Evolutionary conservation across 2,113 vertebrate genomes (phyloP), one percentile per base, ranked within the genome.

Genomic region (Pyxicephalus adspersus): DNA sequence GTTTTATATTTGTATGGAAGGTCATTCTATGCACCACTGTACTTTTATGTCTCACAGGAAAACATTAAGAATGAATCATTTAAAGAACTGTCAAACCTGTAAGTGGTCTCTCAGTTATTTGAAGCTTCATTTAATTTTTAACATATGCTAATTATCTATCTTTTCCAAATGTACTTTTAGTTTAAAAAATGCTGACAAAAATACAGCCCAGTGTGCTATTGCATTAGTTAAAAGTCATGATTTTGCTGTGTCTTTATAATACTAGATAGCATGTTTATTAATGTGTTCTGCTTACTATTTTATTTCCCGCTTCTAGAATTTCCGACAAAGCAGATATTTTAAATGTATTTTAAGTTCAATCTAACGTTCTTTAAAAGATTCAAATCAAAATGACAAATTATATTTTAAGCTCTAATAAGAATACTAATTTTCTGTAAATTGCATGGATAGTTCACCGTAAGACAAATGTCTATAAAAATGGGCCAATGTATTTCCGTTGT

Each of bases 171-270:
- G 58, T 63, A 76, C 55, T 63, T 74, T 58, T 23, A 50, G 38
- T 45, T 13, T 15, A 61, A 76, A 76, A 76, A n/a, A 29, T 38
- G 74, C 74, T 76, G 74, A 76, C 74, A 76, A 76, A 76, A 64
- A 76, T 31, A 76, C 13, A 50, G 28, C 22, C 15, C 23, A 51
- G 26, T 31, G 15, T 31, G 51, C 26, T 19, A 11, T 55, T 22
- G 6, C 29, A 58, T 58, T 74, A 19, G 26, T 34, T 58, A 20
- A 74, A 54, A 74, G 54, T 58, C 28, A 31, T 58, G 71, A 74
- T 74, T 73, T 34, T 74, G 29, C 55, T 58, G 20, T 74, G 71
- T 74, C 29, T 34, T 60, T 74, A 29, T 74, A 74, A 74, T 17
- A 38, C 29, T 3, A 22, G 28, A 60, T 58, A 38, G 52, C 22